phyloP scores from a whole-genome alignment of 2,888 invertebrate species.

The Drosophila borealis region DNA sequence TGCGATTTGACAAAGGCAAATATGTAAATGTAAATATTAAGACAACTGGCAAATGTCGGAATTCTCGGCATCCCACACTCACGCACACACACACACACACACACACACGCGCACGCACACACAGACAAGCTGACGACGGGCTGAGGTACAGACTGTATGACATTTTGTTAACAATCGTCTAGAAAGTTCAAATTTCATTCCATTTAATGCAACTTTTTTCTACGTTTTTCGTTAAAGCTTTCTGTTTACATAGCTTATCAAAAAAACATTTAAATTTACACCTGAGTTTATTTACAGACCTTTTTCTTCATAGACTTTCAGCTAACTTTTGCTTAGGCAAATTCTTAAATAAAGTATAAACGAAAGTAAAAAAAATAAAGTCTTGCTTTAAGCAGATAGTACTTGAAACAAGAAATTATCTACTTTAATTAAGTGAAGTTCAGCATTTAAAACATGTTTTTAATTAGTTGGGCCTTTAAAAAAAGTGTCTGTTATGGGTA shows the following conservation, averaged over 20 bases:
- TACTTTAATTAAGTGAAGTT: no score
- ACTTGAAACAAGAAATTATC: no score
- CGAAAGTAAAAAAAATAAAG: no score
- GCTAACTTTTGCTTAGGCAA: no score
- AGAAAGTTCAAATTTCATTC: not conserved
- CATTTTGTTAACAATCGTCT: not conserved
- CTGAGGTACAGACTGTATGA: not conserved
- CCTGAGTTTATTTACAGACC: no score
- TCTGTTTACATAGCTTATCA: not conserved
- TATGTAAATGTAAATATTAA: constrained; percentile 50
- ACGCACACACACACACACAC: constrained; percentile 7
- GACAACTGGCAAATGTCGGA: constrained; percentile 42
- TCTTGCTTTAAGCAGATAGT: no score
- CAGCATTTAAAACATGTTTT: no score
- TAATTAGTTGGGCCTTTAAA: no score
- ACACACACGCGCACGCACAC: not conserved
- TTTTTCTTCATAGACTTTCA: no score
- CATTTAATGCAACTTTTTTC: not conserved
- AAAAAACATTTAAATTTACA: not conserved
- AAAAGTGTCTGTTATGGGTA: no score
- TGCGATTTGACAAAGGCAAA: constrained; percentile 57
- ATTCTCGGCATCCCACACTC: constrained; percentile 41
- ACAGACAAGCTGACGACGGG: not conserved
- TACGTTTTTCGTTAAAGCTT: not conserved
- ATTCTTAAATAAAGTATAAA: no score